phyloP scores from a whole-genome alignment of 1,140 invertebrate species.

The Pseudomyrmex flavicornis region DNA sequence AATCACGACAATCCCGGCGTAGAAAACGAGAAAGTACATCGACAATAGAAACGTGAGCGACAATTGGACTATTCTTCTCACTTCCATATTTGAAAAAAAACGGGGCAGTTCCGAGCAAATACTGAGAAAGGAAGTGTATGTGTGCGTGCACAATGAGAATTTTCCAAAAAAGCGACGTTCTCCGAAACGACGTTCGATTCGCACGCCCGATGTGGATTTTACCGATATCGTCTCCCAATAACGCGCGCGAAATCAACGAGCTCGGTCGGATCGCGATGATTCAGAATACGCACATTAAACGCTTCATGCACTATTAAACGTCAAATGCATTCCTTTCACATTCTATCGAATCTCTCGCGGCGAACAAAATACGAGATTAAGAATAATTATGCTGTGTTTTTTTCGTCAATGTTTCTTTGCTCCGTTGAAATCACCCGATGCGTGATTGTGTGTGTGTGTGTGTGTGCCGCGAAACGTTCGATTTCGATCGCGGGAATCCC shows the following conservation, averaged over 20 bases:
- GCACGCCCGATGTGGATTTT: slow-evolving; percentile 16
- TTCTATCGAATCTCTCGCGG: slow-evolving; percentile 14
- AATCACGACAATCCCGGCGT: slow-evolving; percentile 73
- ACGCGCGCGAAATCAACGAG: not conserved
- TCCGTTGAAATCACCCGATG: slow-evolving; percentile 1
- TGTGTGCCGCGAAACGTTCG: not conserved
- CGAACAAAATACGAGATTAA: slow-evolving; percentile 11
- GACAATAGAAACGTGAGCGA: slow-evolving; percentile 76
- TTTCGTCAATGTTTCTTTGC: not conserved
- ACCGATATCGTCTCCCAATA: slow-evolving; percentile 14
- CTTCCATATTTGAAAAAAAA: slow-evolving; percentile 73
- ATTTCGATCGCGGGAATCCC: not conserved
- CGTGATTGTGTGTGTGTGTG: not conserved
- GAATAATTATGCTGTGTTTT: not conserved
- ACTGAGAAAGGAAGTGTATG: too few relatives aligned
- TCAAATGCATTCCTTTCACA: slow-evolving; percentile 20
- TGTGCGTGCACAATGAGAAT: not conserved
- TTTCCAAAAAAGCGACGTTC: not conserved
- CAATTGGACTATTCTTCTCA: slow-evolving; percentile 76
- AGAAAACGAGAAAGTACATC: slow-evolving; percentile 82
- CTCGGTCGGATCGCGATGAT: not conserved
- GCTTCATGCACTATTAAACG: slow-evolving; percentile 50
- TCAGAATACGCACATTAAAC: slow-evolving; percentile 1
- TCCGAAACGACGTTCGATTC: slow-evolving; percentile 37
- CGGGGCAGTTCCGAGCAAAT: not conserved